These are phyloP conservation scores for Podarcis muralis DNA, from an alignment of 2,113 vertebrate genomes.

Conservation along the genomic window DNA sequence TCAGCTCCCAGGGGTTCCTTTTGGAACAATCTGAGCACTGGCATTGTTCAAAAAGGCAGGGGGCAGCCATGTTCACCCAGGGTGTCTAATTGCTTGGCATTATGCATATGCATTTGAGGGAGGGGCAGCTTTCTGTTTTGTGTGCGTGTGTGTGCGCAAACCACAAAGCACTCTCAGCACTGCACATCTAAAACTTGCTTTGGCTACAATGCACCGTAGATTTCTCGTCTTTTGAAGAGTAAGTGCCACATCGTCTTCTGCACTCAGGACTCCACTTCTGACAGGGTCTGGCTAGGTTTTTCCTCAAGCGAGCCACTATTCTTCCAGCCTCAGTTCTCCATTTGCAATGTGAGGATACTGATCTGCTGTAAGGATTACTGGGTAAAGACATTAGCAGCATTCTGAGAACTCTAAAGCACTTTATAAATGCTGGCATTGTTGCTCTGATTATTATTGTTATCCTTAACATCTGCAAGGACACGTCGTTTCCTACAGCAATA, in stretches of 20 bases:
- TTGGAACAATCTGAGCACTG: constrained; percentile 72
- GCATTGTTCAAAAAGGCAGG: constrained; percentile 71
- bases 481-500: neutral
- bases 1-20: constrained; percentile 69
- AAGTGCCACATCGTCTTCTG: too few species aligned
- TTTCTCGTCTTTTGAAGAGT: neutral
- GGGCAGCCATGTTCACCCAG: constrained; percentile 69
- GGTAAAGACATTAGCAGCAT: neutral
- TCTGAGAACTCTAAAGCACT: neutral
- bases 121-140: neutral
- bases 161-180: neutral
- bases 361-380: neutral
- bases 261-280: neutral
- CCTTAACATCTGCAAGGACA: neutral
- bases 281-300: neutral
- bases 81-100: constrained; percentile 70
- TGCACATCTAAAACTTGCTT: neutral
- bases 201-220: neutral
- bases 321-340: neutral
- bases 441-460: neutral
- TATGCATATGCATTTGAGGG: constrained; percentile 65
- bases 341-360: neutral
- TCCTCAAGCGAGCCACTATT: neutral
- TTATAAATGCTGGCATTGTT: neutral
- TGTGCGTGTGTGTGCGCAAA: neutral